phyloP scores from a whole-genome alignment of 2,113 vertebrate genomes.

The Gobio gobio region DNA sequence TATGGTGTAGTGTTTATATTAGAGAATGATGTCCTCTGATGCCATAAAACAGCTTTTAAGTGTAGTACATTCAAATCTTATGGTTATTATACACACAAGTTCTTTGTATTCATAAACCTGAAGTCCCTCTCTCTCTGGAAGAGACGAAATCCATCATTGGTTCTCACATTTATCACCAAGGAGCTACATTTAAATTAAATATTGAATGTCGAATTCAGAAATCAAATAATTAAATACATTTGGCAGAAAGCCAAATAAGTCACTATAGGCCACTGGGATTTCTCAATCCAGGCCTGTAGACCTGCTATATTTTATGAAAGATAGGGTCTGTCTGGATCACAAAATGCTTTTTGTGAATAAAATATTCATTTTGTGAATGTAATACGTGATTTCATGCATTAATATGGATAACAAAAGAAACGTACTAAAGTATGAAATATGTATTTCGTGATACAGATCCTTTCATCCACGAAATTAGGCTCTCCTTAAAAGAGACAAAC shows the following conservation, averaged over 20 bases:
- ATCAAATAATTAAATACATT: background rate
- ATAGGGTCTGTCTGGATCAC: background rate
- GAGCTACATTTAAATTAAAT: background rate
- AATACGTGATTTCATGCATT: background rate
- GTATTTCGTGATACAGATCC: no score
- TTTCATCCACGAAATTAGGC: no score
- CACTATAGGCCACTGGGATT: no score
- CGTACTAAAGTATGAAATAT: background rate
- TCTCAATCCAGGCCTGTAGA: background rate
- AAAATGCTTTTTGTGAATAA: background rate
- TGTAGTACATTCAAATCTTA: background rate
- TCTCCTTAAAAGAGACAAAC: no score
- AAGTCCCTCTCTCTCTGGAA: background rate
- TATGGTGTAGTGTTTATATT: background rate
- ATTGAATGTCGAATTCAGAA: background rate
- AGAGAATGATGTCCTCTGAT: background rate
- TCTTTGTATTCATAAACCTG: background rate
- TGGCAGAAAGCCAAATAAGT: background rate
- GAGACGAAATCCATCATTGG: background rate
- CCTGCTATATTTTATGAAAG: no score
- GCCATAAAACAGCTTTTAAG: background rate
- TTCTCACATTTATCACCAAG: background rate
- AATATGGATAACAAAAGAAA: background rate
- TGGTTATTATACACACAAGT: background rate
- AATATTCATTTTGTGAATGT: background rate